Base-by-base conservation (phyloP, 2,113 vertebrate genomes). In the Nannobrachium achirus region DNA sequence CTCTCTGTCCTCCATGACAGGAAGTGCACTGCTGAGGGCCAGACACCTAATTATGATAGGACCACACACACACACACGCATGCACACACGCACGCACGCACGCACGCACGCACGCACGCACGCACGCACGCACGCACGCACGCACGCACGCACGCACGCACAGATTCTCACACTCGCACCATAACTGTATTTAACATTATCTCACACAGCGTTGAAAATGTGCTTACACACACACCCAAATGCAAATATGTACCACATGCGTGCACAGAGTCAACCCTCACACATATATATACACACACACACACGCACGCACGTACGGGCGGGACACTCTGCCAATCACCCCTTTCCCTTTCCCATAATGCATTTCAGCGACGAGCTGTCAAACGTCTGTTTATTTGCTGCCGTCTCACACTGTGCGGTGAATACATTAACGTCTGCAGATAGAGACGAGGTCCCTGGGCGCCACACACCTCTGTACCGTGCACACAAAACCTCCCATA, bases 1-100 rank as follows among this genome's bases (percentile, higher is more conserved):
- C 63, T 63, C 60, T 86, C 81, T 76, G 80, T 82, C 84, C 78
- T 72, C 77, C 14, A 70, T 72, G 81, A 83, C 84, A 90, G 87
- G 84, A 89, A 89, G 85, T 83, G 72, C 79, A 88, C 86, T 60
- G 46, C 85, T 73, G 80, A 75, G 79, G 80, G 69, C 68, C 86
- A 85, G 65, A 86, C 81, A 75, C 81, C 81, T 76, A 81, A 84
- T 87, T 86, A 83, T 73, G 66, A 63, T 69, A 72, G 39, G 62
- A 67, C 66, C 81, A 71, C 73, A 79, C 58, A 76, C 63, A 71
- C 56, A 69, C 51, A 65, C 42, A 68, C 58, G 61, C 64, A 59
- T 48, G 55, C n/a, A 15, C 45, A 46, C 1, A 4, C 15, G 25
- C 20, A 25, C 20, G 6, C 42, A 44, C 14, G 2, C 50, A 20